A percentile compares a stretch with the other conserved stretches of the same genome.
Evolutionary conservation across 2,888 invertebrate genomes (phyloP).

Genomic region (Clostera curtula): DNA sequence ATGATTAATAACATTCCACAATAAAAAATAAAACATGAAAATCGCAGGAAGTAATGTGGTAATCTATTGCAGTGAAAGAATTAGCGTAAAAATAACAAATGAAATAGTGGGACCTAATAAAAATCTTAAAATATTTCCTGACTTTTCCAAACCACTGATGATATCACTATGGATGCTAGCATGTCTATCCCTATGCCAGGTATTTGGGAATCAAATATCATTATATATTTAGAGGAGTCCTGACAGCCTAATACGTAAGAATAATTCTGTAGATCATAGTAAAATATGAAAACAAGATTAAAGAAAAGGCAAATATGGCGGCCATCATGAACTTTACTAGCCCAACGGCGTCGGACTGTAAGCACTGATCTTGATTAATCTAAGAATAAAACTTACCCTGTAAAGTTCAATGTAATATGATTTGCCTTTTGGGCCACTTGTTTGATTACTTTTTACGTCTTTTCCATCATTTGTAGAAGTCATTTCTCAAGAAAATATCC

Average conservation of each 20-base stretch:
- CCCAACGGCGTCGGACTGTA: constrained; percentile 59
- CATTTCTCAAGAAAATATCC: constrained; percentile 75
- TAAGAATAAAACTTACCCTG: constrained; percentile 58
- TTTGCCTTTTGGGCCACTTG: constrained; percentile 65
- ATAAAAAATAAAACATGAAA: no score
- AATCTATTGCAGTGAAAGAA: no score
- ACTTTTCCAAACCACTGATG: no score
- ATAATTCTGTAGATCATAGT: constrained; percentile 21
- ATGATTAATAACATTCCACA: constrained; percentile 19
- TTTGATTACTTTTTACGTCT: constrained; percentile 70
- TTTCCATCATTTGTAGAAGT: constrained; percentile 74
- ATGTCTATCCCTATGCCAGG: no score
- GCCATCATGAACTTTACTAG: constrained; percentile 57
- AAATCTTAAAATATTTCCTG: constrained; percentile 9
- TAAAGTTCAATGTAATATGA: constrained; percentile 68
- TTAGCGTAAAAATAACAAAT: no score
- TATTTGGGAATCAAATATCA: no score
- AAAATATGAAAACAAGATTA: constrained; percentile 65
- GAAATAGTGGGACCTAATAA: no score
- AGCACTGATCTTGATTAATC: constrained; percentile 25
- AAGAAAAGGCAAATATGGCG: constrained; percentile 69
- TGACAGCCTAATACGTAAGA: no score
- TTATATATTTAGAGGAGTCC: no score
- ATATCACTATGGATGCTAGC: no score
- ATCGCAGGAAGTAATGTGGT: no score